Base-by-base conservation (phyloP, 2,113 vertebrate species). In the Empidonax traillii region DNA sequence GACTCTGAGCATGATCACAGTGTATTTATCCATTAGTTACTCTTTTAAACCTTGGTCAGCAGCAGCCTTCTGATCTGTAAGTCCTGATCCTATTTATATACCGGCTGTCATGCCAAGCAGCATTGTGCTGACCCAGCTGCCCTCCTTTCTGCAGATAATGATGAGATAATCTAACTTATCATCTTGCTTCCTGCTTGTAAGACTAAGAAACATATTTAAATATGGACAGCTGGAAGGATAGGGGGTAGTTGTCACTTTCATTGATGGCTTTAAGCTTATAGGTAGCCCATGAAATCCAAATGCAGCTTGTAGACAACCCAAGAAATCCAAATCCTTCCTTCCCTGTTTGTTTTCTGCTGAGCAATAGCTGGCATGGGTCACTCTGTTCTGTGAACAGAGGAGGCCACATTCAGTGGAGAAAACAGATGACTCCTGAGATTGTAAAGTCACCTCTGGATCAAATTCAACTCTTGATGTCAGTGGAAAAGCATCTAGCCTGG, bases 111-210 rank as follows among this genome's bases (percentile, higher is more conserved):
- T 16, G 62, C 37, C 85, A 77, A 93, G 81, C 43, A 19, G 77
- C 0, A 14, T 37, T 79, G 87, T 43, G 61, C 51, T 59, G 79
- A 90, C 85, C 86, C 80, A 86, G 74, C 62, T 61, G 74, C 66
- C 89, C 84, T 91, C 66, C 66, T 92, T 85, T 73, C 58, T 66
- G 59, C 49, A 91, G 93, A 87, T 89, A 85, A 85, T 4, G 31
- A 51, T 79, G 51, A 82, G 87, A 87, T 95, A 95, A 96, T 91
- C 91, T 87, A 74, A 94, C 4, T 87, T 62, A 47, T 33, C 89
- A 58, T 66, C 71, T 90, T 37, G 7, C 76, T 96, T 87, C 93
- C 87, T 88, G 51, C 89, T 90, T 69, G 76, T 44, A 62, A 75
- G 71, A 14, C 41, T 85, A 47, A 72, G 65, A 86, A 91, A 78